A percentile compares a stretch with the other conserved stretches of the same genome.
These are phyloP conservation scores for Cephalopholis sonnerati DNA, from an alignment of 2,113 vertebrate species.

Conservation along the genomic window DNA sequence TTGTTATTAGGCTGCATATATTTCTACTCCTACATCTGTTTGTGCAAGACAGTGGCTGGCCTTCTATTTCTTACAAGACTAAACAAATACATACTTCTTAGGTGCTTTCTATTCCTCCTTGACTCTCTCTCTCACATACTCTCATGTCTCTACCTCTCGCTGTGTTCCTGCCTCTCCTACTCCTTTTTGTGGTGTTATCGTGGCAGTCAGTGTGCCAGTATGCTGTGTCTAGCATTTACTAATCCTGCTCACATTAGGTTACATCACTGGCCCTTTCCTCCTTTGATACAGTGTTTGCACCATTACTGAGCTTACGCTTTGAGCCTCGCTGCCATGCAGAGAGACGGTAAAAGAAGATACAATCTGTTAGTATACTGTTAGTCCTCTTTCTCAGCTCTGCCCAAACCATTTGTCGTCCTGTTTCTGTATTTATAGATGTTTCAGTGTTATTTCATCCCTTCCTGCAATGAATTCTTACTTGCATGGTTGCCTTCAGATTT, in stretches of 20 bases:
- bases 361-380: not conserved
- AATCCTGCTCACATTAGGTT: conserved; percentile 48
- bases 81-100: not conserved
- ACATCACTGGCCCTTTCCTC: conserved; percentile 20
- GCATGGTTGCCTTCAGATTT: conserved; percentile 33
- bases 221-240: conserved; percentile 33
- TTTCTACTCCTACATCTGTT: conserved; percentile 7
- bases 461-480: conserved; percentile 9
- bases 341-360: not conserved
- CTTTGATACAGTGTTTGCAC: conserved; percentile 4
- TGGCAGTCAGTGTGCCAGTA: conserved; percentile 22
- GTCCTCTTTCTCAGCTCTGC: conserved; percentile 4
- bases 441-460: conserved; percentile 14
- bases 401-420: not conserved
- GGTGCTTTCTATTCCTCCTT: not conserved
- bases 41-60: not conserved
- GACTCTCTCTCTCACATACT: not conserved
- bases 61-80: not conserved
- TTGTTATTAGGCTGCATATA: not conserved
- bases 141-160: not conserved
- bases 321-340: conserved; percentile 3
- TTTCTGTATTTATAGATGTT: conserved; percentile 18
- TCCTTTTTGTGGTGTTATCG: not conserved
- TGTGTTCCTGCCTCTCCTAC: conserved; percentile 3
- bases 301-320: not conserved